These are phyloP conservation scores for Merops nubicus DNA, from an alignment of 2,113 vertebrate species.

Conservation along the genomic window DNA sequence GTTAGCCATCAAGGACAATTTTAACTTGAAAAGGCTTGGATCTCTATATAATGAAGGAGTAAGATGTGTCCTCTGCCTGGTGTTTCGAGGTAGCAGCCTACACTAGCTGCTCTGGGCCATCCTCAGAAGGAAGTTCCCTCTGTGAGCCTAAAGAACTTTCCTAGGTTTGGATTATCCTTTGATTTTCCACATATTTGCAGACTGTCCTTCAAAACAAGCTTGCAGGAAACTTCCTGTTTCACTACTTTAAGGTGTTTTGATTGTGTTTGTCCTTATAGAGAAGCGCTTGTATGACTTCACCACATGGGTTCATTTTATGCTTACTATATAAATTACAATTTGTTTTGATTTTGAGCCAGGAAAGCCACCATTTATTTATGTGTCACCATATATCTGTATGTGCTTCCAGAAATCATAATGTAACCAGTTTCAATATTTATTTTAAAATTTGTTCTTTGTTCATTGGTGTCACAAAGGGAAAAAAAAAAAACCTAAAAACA, in stretches of 20 bases:
- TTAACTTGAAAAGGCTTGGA: neutral
- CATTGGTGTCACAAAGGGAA: neutral
- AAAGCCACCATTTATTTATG: neutral
- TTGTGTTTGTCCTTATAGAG: neutral
- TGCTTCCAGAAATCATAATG: constrained; percentile 19
- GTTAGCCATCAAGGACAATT: neutral
- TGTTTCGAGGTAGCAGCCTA: neutral
- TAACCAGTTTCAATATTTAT: constrained; percentile 4
- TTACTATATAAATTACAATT: neutral
- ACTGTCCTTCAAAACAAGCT: neutral
- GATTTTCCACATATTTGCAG: neutral
- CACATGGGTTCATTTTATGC: neutral
- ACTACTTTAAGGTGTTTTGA: neutral
- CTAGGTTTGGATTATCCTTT: neutral
- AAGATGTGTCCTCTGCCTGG: neutral
- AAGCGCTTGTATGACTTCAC: neutral
- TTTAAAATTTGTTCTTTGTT: constrained; percentile 20
- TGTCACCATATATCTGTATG: neutral
- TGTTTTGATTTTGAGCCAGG: neutral
- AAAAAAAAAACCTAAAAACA: neutral
- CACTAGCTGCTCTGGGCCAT: neutral
- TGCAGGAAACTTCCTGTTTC: neutral
- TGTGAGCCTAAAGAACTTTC: neutral
- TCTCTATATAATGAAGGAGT: neutral
- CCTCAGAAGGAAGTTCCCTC: neutral